Conservation (phyloP, 2,888 invertebrate genomes). For the Calameuta idolon region DNA sequence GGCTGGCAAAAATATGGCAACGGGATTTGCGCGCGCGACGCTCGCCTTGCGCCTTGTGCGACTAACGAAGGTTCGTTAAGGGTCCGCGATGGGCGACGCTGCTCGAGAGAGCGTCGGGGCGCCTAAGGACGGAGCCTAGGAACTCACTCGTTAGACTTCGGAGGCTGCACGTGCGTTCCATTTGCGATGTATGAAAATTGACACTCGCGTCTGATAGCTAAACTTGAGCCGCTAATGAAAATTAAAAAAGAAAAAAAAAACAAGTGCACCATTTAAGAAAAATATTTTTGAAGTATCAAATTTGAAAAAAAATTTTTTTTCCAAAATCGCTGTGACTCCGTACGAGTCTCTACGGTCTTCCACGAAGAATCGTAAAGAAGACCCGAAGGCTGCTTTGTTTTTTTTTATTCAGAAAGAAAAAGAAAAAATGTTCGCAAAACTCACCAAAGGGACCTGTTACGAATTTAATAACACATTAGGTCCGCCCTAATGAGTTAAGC, state of each 20-base stretch:
- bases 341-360: not conserved
- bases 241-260: too few relatives aligned
- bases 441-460: constrained; percentile 32
- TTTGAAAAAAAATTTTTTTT: not conserved
- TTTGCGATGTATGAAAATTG: too few relatives aligned
- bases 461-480: constrained; percentile 50
- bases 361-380: constrained; percentile 14
- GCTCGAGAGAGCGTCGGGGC: too few relatives aligned
- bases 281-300: too few relatives aligned
- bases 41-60: constrained; percentile 21
- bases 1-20: constrained; percentile 23
- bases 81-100: not conserved
- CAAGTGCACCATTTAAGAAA: too few relatives aligned
- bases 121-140: too few relatives aligned
- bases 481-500: constrained; percentile 45
- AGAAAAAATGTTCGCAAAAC: constrained; percentile 18
- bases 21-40: constrained; percentile 9
- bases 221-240: too few relatives aligned
- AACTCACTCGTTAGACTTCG: too few relatives aligned
- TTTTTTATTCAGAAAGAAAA: not conserved
- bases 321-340: too few relatives aligned
- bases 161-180: too few relatives aligned
- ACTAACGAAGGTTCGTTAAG: constrained; percentile 33
- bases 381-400: not conserved
- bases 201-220: too few relatives aligned